Evolutionary conservation across 2,888 invertebrate species (phyloP).

Genomic region (Lasioglossum leucozonium): DNA sequence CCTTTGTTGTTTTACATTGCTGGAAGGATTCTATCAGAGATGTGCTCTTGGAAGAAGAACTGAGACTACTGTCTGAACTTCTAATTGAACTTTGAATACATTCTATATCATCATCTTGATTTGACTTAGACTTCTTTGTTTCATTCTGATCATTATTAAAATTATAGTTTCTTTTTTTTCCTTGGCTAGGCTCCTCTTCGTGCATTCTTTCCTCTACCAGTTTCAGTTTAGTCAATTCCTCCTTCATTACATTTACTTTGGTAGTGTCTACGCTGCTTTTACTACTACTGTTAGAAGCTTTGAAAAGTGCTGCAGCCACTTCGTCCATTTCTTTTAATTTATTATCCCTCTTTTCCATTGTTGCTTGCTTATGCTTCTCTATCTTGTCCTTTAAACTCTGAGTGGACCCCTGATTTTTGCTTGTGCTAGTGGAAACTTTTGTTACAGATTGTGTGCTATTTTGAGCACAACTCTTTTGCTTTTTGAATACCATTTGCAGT

Average conservation of each 20-base stretch:
- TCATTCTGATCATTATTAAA: neutral
- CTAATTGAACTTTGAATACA: neutral
- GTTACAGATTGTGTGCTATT: conserved; percentile 15
- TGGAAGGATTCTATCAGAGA: conserved; percentile 63
- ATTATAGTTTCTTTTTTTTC: conserved; percentile 45
- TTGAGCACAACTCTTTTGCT: conserved; percentile 72
- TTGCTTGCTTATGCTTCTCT: conserved; percentile 70
- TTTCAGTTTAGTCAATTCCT: conserved; percentile 41
- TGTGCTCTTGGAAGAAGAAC: neutral
- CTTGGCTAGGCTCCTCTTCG: conserved; percentile 14
- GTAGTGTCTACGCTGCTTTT: conserved; percentile 4
- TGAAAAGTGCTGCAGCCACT: conserved; percentile 54
- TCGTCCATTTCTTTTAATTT: conserved; percentile 73
- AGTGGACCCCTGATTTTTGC: neutral
- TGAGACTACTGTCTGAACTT: neutral
- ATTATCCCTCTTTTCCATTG: conserved; percentile 60
- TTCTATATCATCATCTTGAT: conserved; percentile 10
- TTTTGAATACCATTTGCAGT: conserved; percentile 84
- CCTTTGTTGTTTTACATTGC: conserved; percentile 48
- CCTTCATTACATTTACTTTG: conserved; percentile 34
- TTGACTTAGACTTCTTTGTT: conserved; percentile 41
- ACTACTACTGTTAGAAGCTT: conserved; percentile 26
- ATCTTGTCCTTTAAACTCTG: conserved; percentile 70
- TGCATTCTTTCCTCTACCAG: conserved; percentile 52
- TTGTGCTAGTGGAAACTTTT: neutral